A percentile compares a stretch with the other conserved stretches of the same genome.
phyloP scores from a whole-genome alignment of 2,888 invertebrate genomes.

The Sphaerophoria taeniata region DNA sequence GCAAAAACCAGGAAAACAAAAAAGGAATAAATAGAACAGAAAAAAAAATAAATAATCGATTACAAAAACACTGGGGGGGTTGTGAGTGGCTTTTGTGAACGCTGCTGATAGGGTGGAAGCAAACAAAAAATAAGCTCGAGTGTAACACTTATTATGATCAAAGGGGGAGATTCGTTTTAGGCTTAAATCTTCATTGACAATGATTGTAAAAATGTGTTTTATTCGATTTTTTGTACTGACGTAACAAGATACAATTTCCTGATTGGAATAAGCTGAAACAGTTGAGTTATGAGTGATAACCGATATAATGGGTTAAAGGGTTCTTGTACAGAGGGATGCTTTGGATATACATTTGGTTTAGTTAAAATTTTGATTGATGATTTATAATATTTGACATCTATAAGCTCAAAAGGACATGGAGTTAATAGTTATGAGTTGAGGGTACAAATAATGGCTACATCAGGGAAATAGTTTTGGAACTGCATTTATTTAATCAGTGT shows the following conservation, averaged over 20 bases:
- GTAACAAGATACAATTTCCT: constrained; percentile 57
- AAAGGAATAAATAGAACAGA: neutral
- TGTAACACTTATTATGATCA: constrained; percentile 36
- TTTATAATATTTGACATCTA: too few relatives aligned
- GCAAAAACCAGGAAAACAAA: neutral
- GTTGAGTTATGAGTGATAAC: constrained; percentile 36
- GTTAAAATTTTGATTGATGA: too few relatives aligned
- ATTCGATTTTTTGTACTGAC: neutral
- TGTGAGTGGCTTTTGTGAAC: constrained; percentile 46
- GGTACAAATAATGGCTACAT: too few relatives aligned
- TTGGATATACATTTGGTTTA: too few relatives aligned
- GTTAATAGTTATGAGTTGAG: too few relatives aligned
- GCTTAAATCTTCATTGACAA: constrained; percentile 47
- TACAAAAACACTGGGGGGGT: constrained; percentile 60
- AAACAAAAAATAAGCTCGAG: constrained; percentile 41
- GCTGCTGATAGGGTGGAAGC: neutral
- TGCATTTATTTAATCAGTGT: too few relatives aligned
- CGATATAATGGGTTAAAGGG: neutral
- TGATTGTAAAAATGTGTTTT: constrained; percentile 30
- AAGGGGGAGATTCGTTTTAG: constrained; percentile 27
- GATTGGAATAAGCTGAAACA: constrained; percentile 47
- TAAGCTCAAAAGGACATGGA: too few relatives aligned
- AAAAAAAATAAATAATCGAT: constrained; percentile 58
- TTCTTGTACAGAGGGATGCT: too few relatives aligned
- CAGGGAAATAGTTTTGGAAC: too few relatives aligned